phyloP scores from a whole-genome alignment of 2,113 vertebrate genomes.

The Anarhynchus alexandrinus region DNA sequence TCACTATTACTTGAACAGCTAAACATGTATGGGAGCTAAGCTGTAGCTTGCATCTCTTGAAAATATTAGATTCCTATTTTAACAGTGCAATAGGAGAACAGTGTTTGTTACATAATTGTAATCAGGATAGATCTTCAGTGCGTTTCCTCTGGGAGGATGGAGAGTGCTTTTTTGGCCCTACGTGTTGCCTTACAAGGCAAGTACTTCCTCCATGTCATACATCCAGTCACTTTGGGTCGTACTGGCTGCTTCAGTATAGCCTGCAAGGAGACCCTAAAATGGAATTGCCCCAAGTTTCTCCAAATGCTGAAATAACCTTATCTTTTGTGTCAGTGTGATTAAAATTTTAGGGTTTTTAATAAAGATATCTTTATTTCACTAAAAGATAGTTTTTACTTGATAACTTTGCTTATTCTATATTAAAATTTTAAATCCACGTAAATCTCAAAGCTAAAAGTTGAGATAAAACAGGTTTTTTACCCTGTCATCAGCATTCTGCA shows the following conservation, averaged over 20 bases:
- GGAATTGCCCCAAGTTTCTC: background rate
- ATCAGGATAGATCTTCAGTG: background rate
- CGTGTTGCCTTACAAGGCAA: background rate
- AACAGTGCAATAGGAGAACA: background rate
- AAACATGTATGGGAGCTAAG: background rate
- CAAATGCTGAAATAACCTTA: background rate
- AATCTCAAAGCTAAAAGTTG: background rate
- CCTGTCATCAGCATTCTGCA: background rate
- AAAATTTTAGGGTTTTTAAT: background rate
- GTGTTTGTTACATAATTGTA: background rate
- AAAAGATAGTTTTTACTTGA: background rate
- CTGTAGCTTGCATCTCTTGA: background rate
- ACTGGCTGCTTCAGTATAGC: background rate
- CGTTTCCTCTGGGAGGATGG: background rate
- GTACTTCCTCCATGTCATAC: rapidly evolving
- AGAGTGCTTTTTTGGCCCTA: background rate
- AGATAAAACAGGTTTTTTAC: background rate
- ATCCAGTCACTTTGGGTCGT: background rate
- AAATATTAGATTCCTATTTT: background rate
- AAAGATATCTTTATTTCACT: background rate
- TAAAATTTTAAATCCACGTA: background rate
- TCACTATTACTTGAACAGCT: background rate
- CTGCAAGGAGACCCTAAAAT: background rate
- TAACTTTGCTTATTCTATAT: background rate
- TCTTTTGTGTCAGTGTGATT: background rate